A percentile compares a stretch with the other conserved stretches of the same genome.
phyloP scores from a whole-genome alignment of 2,113 vertebrate species.

The Notothenia rossii region DNA sequence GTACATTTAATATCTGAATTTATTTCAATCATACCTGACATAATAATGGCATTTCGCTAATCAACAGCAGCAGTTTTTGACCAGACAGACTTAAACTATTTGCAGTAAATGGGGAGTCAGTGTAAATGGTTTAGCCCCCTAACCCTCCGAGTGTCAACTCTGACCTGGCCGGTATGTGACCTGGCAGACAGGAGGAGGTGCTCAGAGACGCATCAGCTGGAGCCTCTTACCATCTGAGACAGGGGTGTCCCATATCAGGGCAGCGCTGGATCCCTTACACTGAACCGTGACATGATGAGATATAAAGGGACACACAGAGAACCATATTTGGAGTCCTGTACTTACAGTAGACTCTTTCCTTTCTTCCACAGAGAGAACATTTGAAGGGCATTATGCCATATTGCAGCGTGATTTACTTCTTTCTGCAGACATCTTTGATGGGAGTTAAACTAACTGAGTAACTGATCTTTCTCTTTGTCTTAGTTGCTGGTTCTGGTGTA shows the following conservation, averaged over 20 bases:
- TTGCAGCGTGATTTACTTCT: constrained; percentile 10
- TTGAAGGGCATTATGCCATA: neutral
- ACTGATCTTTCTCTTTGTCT: constrained; percentile 14
- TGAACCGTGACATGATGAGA: constrained; percentile 27
- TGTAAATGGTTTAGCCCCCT: constrained; percentile 32
- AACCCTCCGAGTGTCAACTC: constrained; percentile 59
- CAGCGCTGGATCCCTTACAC: constrained; percentile 30
- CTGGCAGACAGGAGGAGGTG: constrained; percentile 49
- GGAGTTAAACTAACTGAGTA: neutral
- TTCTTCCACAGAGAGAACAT: neutral
- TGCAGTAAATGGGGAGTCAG: constrained; percentile 32
- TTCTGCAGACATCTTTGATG: neutral
- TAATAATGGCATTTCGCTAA: neutral
- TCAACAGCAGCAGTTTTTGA: constrained; percentile 27
- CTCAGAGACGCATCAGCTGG: constrained; percentile 22
- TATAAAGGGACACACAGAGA: constrained; percentile 51
- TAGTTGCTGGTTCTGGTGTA: constrained; percentile 91
- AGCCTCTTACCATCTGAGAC: constrained; percentile 54
- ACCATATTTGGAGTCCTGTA: constrained; percentile 26
- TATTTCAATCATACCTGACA: neutral
- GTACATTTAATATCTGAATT: neutral
- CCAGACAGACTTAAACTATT: constrained; percentile 29
- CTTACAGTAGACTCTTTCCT: neutral
- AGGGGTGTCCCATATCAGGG: constrained; percentile 73
- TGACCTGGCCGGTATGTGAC: constrained; percentile 84